phyloP scores from a whole-genome alignment of 2,113 vertebrate species.

The Erythrolamprus reginae region DNA sequence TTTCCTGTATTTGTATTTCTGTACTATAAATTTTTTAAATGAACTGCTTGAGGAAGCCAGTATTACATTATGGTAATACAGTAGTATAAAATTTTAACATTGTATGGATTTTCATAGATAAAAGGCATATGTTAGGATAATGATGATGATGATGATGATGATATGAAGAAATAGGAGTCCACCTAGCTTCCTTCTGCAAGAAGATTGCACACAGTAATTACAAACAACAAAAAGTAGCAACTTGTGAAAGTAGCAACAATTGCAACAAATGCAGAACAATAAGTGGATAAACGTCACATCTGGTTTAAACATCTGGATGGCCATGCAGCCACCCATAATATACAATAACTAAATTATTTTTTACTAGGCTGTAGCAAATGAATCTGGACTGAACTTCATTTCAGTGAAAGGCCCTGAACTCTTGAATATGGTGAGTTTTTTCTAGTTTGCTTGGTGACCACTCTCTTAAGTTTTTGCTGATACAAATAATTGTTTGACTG shows the following conservation, averaged over 20 bases:
- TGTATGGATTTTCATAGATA: not conserved
- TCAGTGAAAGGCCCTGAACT: slow-evolving; percentile 96
- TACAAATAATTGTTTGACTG: not conserved
- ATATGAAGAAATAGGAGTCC: not conserved
- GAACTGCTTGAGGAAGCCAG: not conserved
- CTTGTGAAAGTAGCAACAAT: too few species aligned
- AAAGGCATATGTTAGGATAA: not conserved
- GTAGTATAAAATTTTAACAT: not conserved
- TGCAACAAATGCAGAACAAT: too few species aligned
- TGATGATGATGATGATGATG: not conserved
- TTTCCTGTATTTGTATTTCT: not conserved
- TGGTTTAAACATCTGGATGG: not conserved
- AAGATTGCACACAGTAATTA: too few species aligned
- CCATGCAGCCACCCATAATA: too few species aligned
- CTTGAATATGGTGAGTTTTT: slow-evolving; percentile 89
- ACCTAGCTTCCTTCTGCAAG: too few species aligned
- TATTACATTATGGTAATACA: not conserved
- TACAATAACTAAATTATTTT: not conserved
- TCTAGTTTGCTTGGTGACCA: not conserved
- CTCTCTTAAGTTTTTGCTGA: slow-evolving; percentile 21
- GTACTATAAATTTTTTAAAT: not conserved
- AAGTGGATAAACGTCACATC: too few species aligned
- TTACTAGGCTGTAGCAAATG: slow-evolving; percentile 90
- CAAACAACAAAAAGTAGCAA: too few species aligned
- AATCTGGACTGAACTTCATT: slow-evolving; percentile 97